A percentile compares a stretch with the other conserved stretches of the same genome.
Conservation (phyloP, 1,140 invertebrate species). For the Heliconius nattereri region DNA sequence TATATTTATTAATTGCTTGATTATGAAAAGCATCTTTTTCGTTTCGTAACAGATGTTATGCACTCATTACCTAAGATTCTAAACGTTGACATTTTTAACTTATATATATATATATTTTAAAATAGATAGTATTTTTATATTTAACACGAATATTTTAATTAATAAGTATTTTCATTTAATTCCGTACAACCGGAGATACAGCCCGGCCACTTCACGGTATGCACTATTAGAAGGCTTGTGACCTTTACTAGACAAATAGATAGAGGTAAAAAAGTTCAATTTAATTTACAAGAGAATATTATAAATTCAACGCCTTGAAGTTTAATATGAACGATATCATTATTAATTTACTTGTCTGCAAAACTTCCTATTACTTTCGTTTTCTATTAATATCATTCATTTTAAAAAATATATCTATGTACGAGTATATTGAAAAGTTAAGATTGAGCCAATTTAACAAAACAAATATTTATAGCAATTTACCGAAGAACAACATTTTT, state of each 20-base stretch:
- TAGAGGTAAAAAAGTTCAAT: not conserved
- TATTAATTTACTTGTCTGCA: too few relatives aligned
- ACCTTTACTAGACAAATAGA: not conserved
- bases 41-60: not conserved
- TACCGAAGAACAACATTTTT: too few relatives aligned
- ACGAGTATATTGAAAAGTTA: too few relatives aligned
- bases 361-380: too few relatives aligned
- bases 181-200: not conserved
- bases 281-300: not conserved
- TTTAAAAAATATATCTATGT: too few relatives aligned
- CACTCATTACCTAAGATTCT: not conserved
- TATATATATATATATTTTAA: not conserved
- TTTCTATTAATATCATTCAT: too few relatives aligned
- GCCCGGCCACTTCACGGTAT: not conserved
- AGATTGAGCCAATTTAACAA: not conserved
- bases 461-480: too few relatives aligned
- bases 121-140: not conserved
- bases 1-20: not conserved
- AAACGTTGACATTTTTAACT: not conserved
- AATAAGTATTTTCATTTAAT: not conserved
- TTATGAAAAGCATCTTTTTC: not conserved
- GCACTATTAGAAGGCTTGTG: conserved; percentile 9
- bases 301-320: too few relatives aligned
- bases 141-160: not conserved
- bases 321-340: too few relatives aligned